Evolutionary conservation across 1,140 invertebrate genomes (phyloP).

Genomic region (Drosophila trapezifrons): DNA sequence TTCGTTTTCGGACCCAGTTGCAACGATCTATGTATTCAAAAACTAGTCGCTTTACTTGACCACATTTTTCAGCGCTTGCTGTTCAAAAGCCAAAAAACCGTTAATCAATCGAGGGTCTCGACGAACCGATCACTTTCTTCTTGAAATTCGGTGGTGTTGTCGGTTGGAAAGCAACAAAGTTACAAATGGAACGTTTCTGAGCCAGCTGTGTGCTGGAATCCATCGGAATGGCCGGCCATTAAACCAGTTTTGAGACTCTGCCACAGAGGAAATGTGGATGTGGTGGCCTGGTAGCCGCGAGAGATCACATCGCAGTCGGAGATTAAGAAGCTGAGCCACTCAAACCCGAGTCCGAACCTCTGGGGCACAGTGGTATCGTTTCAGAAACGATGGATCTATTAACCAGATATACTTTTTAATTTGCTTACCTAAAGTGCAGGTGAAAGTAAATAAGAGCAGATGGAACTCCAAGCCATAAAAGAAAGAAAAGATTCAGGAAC

Average conservation of each 20-base stretch:
- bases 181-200: slow-evolving; percentile 60
- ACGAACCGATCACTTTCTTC: slow-evolving; percentile 55
- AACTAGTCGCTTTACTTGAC: slow-evolving; percentile 24
- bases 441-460: slow-evolving; percentile 33
- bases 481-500: background rate
- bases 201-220: slow-evolving; percentile 45
- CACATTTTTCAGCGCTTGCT: slow-evolving; percentile 27
- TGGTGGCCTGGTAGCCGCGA: slow-evolving; percentile 19
- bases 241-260: slow-evolving; percentile 65
- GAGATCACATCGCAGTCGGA: slow-evolving; percentile 22
- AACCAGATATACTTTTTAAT: slow-evolving; percentile 24
- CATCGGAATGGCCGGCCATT: slow-evolving; percentile 24
- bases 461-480: background rate
- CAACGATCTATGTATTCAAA: slow-evolving; percentile 40
- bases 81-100: slow-evolving; percentile 42
- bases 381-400: slow-evolving; percentile 11
- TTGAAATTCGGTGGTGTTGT: slow-evolving; percentile 41
- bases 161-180: slow-evolving; percentile 56
- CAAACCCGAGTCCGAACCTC: slow-evolving; percentile 9
- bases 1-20: slow-evolving; percentile 16
- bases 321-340: slow-evolving; percentile 19
- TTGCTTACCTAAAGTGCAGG: slow-evolving; percentile 28
- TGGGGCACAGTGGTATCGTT: slow-evolving; percentile 34
- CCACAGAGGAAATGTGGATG: slow-evolving; percentile 44
- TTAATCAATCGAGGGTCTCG: slow-evolving; percentile 46